Evolutionary conservation across 2,888 invertebrate species (phyloP), one percentile per base, ranked within the genome.

Genomic region (Ochropacha duplaris): DNA sequence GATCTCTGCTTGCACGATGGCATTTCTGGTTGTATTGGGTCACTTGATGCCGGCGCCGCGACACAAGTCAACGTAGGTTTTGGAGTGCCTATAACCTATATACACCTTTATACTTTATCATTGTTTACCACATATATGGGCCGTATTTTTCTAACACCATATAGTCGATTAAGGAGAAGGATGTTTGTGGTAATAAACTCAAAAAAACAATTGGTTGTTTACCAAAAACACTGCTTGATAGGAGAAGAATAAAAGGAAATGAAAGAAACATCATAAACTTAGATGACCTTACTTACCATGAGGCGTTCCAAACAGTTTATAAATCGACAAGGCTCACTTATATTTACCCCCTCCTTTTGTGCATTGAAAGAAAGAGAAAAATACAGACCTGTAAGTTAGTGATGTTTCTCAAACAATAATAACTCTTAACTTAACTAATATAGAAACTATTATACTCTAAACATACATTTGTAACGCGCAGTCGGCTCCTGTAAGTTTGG

Each of bases 311-410:
- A 80, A 78, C 78, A 79, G 76, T 85, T 74, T 74, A 86, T 67
- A 75, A 84, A 85, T 74, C 81, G 85, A 84, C 71, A 87, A 78
- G 79, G 79, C 69, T 82, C 80, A 78, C 74, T 83, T 74, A 86
- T 89, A 90, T 86, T 90, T 91, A 91, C 92, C 92, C 91, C 90
- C 77, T 92, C 92, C 92, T 90, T 88, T 78, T 87, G 78, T 69
- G 92, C 91, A 82, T 86, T 87, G 85, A 86, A 87, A 88, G 87
- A 89, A 86, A 90, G 79, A 89, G 85, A 88, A 88, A 84, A 87
- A 87, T 75, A 90, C 77, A 87, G 67, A 88, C 84, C 88, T 85
- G 78, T 88, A 81, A 88, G 90, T 90, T 89, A 89, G 88, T 89
- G 88, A 87, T 86, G 88, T 88, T 87, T 84, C 87, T 81, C 80